These are phyloP conservation scores for Portunus trituberculatus DNA, from an alignment of 1,140 invertebrate genomes.

Conservation along the genomic window DNA sequence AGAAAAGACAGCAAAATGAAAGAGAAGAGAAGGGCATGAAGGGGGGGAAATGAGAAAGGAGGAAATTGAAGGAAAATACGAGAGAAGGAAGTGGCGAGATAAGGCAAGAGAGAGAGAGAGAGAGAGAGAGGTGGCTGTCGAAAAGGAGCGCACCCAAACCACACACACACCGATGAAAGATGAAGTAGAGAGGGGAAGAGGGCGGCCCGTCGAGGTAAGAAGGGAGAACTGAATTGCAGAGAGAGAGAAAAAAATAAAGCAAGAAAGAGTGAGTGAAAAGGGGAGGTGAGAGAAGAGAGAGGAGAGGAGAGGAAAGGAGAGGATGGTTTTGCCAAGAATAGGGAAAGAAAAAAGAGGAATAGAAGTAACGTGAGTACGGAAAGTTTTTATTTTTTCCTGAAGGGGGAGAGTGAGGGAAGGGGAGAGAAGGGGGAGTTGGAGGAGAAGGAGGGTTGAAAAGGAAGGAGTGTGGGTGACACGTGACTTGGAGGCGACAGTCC, in stretches of 20 bases:
- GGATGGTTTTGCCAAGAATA: not conserved
- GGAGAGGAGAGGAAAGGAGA: not conserved
- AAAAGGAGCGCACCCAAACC: conserved; percentile 18
- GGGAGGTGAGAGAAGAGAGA: conserved; percentile 6
- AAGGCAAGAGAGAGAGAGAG: not conserved
- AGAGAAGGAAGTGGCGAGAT: not conserved
- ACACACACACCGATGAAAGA: conserved; percentile 3
- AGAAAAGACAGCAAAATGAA: not conserved
- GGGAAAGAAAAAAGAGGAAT: conserved; percentile 7
- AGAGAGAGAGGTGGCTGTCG: not conserved
- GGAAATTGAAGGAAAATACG: conserved; percentile 6
- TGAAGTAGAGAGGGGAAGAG: conserved; percentile 8
- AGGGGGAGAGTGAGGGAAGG: not conserved
- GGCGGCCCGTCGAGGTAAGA: not conserved
- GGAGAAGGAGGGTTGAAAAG: not conserved
- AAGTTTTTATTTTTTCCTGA: not conserved
- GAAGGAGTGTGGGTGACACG: not conserved
- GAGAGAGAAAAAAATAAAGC: not conserved
- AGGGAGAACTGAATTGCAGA: conserved; percentile 16
- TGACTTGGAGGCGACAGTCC: not conserved
- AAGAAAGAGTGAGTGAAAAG: conserved; percentile 22
- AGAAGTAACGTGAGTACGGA: not conserved
- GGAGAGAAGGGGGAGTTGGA: not conserved
- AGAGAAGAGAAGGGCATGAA: not conserved
- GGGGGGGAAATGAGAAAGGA: not conserved